A percentile compares a stretch with the other conserved stretches of the same genome.
phyloP scores from a whole-genome alignment of 2,888 invertebrate species.

The Drosophila fulvimacula region DNA sequence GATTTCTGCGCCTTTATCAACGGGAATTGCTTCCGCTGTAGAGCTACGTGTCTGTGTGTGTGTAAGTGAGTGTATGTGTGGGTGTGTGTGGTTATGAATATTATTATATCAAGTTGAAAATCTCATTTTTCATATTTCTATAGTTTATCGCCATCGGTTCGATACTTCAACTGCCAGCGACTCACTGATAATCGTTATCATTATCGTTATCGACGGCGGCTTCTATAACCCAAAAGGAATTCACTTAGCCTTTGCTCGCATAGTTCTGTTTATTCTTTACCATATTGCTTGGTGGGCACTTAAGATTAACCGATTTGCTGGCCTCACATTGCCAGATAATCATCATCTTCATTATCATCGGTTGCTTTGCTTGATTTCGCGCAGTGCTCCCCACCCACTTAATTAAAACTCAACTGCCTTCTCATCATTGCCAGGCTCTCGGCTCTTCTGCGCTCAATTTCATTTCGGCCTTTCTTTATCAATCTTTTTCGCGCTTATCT shows the following conservation, averaged over 20 bases:
- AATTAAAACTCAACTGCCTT: slow-evolving; percentile 58
- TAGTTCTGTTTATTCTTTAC: not conserved
- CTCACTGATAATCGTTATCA: slow-evolving; percentile 59
- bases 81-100: slow-evolving; percentile 16
- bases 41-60: not conserved
- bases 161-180: slow-evolving; percentile 56
- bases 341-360: slow-evolving; percentile 39
- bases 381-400: slow-evolving; percentile 66
- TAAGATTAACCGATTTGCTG: slow-evolving; percentile 40
- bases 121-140: slow-evolving; percentile 62
- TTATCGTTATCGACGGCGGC: slow-evolving; percentile 64
- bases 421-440: slow-evolving; percentile 16
- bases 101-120: slow-evolving; percentile 48
- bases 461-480: slow-evolving; percentile 74
- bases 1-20: slow-evolving; percentile 50
- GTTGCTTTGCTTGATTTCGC: slow-evolving; percentile 3
- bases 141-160: slow-evolving; percentile 67
- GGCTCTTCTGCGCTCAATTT: slow-evolving; percentile 38
- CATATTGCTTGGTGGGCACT: slow-evolving; percentile 6
- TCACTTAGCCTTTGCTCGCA: slow-evolving; percentile 1
- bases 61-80: too few relatives aligned
- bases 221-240: slow-evolving; percentile 10
- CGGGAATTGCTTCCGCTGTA: slow-evolving; percentile 38
- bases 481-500: slow-evolving; percentile 81
- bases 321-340: slow-evolving; percentile 36